Percentiles rank a stretch among this genome's conserved stretches.
These are phyloP conservation scores for Pampus argenteus DNA, from an alignment of 2,797 vertebrate species.

Conservation along the genomic window DNA sequence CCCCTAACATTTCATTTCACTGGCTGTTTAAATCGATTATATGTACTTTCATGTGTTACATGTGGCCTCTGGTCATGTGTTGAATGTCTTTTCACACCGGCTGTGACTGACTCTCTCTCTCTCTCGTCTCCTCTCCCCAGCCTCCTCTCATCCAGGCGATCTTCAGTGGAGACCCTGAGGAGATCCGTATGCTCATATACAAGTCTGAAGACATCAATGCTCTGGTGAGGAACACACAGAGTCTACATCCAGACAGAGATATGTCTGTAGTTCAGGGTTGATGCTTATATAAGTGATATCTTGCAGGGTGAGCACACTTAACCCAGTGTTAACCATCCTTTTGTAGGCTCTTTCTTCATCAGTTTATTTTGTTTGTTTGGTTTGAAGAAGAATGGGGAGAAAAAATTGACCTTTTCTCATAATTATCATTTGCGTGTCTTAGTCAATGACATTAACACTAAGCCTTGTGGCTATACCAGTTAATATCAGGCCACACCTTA, in stretches of 20 bases:
- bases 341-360: too few relatives aligned
- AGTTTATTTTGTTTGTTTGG: too few relatives aligned
- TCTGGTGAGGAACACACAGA: conserved; percentile 85
- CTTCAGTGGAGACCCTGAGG: conserved; percentile 96
- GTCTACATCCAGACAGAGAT: not conserved
- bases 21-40: conserved; percentile 3
- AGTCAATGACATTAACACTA: too few relatives aligned
- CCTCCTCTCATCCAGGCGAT: conserved; percentile 96
- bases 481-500: too few relatives aligned
- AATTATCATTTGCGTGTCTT: too few relatives aligned
- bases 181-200: conserved; percentile 96
- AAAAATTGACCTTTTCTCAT: too few relatives aligned
- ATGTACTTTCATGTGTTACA: conserved; percentile 5
- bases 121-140: conserved; percentile 71
- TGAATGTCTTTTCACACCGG: conserved; percentile 1
- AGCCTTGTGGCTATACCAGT: too few relatives aligned
- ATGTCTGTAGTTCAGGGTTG: not conserved
- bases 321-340: too few relatives aligned
- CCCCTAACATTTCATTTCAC: not conserved
- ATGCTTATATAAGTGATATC: too few relatives aligned
- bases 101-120: conserved; percentile 1
- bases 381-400: too few relatives aligned
- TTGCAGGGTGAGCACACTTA: too few relatives aligned
- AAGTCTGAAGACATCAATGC: conserved; percentile 98
- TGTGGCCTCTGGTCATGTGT: conserved; percentile 26